Conservation (phyloP, 1,140 invertebrate species). For the Geopemphigus sp. region DNA sequence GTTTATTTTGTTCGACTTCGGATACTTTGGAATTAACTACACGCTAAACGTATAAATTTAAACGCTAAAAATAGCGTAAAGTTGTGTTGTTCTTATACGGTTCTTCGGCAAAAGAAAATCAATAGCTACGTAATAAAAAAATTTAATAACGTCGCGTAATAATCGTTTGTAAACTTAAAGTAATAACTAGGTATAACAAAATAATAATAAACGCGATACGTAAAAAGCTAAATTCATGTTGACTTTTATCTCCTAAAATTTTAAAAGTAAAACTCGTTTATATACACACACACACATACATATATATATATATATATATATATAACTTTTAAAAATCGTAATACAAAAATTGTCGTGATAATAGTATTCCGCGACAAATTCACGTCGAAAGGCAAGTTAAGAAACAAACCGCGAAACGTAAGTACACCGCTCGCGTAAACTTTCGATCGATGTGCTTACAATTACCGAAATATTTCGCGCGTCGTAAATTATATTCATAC, state of each 20-base stretch:
- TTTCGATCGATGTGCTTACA: too few relatives aligned
- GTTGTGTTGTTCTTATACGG: not conserved
- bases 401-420: too few relatives aligned
- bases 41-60: not conserved
- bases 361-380: too few relatives aligned
- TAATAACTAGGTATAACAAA: constrained; percentile 28
- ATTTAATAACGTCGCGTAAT: constrained; percentile 9
- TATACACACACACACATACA: too few relatives aligned
- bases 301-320: too few relatives aligned
- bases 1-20: not conserved
- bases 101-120: not conserved
- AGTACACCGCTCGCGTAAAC: too few relatives aligned
- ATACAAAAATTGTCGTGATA: not conserved
- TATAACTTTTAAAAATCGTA: not conserved
- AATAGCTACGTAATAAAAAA: not conserved
- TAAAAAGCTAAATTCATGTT: constrained; percentile 16
- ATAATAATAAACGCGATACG: constrained; percentile 29
- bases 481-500: not conserved
- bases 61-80: not conserved
- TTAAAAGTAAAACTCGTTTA: not conserved
- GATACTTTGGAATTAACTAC: not conserved
- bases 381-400: too few relatives aligned
- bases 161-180: constrained; percentile 28
- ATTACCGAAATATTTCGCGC: too few relatives aligned
- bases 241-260: not conserved